phyloP scores from a whole-genome alignment of 2,113 vertebrate species.

The Uropsilus gracilis region DNA sequence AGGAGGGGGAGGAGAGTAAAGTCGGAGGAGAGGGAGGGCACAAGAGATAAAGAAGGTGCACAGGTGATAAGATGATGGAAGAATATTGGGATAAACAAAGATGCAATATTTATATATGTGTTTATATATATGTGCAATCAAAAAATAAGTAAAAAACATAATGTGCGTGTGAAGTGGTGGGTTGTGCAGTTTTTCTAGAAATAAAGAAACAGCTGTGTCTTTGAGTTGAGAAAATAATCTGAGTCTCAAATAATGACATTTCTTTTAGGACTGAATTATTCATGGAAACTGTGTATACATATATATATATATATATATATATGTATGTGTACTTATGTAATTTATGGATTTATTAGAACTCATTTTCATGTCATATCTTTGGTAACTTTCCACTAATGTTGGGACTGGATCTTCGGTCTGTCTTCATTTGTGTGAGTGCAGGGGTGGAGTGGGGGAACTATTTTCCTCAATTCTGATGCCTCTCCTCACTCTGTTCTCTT shows the following conservation, averaged over 20 bases:
- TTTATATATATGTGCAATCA: no score
- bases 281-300: background rate
- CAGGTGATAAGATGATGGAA: no score
- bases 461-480: background rate
- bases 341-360: background rate
- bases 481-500: background rate
- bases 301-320: no score
- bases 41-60: no score
- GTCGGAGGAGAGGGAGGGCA: no score
- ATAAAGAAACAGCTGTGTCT: background rate
- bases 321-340: background rate
- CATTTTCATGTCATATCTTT: background rate
- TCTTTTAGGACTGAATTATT: background rate
- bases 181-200: background rate
- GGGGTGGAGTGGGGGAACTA: no score
- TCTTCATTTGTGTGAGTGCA: background rate
- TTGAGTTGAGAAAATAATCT: background rate
- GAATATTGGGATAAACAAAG: no score
- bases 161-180: background rate
- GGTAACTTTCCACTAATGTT: background rate
- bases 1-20: no score
- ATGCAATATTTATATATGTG: no score
- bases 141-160: no score
- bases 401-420: background rate
- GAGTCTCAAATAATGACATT: background rate